A percentile compares a stretch with the other conserved stretches of the same genome.
phyloP scores from a whole-genome alignment of 2,797 vertebrate genomes.

The Diplodus sargus region DNA sequence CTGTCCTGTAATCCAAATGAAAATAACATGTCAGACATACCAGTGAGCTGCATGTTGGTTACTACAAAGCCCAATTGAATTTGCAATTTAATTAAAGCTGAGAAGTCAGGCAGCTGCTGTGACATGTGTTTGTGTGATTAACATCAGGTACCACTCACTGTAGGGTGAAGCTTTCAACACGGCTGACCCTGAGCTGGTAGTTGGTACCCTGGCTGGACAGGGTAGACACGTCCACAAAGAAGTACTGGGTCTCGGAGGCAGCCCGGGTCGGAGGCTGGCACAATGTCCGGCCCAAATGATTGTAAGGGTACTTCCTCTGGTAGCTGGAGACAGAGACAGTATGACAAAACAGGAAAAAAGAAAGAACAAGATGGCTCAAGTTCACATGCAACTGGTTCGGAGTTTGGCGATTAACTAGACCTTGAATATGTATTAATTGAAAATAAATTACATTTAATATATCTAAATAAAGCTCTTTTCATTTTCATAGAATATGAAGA shows the following conservation, averaged over 20 bases:
- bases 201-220: constrained; percentile 87
- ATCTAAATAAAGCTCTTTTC: background rate
- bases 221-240: constrained; percentile 96
- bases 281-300: constrained; percentile 92
- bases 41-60: background rate
- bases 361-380: background rate
- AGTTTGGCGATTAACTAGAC: background rate
- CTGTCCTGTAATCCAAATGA: constrained; percentile 84
- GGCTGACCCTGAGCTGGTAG: constrained; percentile 92
- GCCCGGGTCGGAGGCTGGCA: constrained; percentile 92
- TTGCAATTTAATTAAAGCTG: background rate
- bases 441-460: background rate
- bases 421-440: background rate
- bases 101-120: background rate
- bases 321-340: constrained; percentile 80
- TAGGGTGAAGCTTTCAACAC: constrained; percentile 93
- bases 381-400: background rate
- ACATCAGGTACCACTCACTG: constrained; percentile 82
- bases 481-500: background rate
- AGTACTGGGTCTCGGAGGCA: constrained; percentile 90
- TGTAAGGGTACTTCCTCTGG: constrained; percentile 96
- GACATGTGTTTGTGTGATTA: background rate
- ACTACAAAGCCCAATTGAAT: background rate
- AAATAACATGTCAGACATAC: constrained; percentile 19
- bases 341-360: background rate